Evolutionary conservation across 2,797 vertebrate species (phyloP).

Genomic region (Schizopygopsis malacanthus): DNA sequence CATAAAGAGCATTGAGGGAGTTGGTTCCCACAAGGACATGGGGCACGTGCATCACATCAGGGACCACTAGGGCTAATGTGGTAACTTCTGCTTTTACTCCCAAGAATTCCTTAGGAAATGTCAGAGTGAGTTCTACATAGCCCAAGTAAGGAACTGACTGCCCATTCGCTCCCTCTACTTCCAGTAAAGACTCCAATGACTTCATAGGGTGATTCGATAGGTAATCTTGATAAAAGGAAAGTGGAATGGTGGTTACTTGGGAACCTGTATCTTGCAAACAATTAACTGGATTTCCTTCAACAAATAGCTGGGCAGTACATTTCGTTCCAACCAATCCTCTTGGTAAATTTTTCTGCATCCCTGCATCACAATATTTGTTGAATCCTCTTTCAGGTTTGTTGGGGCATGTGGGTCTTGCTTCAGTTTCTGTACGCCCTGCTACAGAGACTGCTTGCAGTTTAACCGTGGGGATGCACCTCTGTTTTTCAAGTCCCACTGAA

Average conservation of each 20-base stretch:
- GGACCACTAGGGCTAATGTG: background rate
- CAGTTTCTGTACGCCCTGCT: conserved; percentile 8
- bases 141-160: background rate
- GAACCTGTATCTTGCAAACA: background rate
- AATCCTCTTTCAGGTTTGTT: background rate
- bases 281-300: background rate
- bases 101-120: background rate
- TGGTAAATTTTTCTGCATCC: background rate
- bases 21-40: background rate
- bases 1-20: background rate
- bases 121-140: background rate
- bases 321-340: background rate
- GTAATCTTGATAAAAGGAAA: background rate
- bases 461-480: background rate
- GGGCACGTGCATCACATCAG: background rate
- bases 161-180: background rate
- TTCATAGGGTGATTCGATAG: background rate
- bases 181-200: background rate
- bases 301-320: background rate
- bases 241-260: conserved; percentile 11
- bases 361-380: background rate
- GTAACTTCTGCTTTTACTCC: background rate
- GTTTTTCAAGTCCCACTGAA: background rate
- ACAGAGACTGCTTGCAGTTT: background rate
- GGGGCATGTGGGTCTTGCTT: background rate